These are phyloP conservation scores for Caenorhabditis sp. DNA, from an alignment of 2,888 invertebrate species.

Conservation along the genomic window DNA sequence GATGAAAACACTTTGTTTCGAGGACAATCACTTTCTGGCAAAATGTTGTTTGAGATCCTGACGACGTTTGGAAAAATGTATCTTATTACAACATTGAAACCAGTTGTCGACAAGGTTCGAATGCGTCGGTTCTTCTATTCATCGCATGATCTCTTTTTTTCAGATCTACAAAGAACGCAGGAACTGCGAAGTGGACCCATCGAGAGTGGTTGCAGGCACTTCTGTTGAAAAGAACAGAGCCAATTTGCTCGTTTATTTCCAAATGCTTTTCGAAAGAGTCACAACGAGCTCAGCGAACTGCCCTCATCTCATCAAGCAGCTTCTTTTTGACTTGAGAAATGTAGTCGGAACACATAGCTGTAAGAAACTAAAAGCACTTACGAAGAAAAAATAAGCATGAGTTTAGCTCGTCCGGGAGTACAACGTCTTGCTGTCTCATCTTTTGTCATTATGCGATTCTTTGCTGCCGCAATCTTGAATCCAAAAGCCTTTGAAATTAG, in stretches of 20 bases:
- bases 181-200: constrained; percentile 82
- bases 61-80: constrained; percentile 80
- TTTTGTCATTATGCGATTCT: constrained; percentile 82
- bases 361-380: background rate
- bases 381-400: background rate
- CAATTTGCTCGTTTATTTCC: constrained; percentile 78
- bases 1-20: constrained; percentile 83
- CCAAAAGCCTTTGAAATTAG: constrained; percentile 81
- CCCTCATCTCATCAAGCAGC: constrained; percentile 76
- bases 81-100: constrained; percentile 78
- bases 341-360: constrained; percentile 74
- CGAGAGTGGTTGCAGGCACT: constrained; percentile 64
- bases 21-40: constrained; percentile 79
- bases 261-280: constrained; percentile 77
- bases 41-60: constrained; percentile 81
- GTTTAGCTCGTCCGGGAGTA: constrained; percentile 70
- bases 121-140: background rate
- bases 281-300: constrained; percentile 77
- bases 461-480: constrained; percentile 81
- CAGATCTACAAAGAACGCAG: constrained; percentile 81
- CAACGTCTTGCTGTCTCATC: constrained; percentile 80
- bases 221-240: constrained; percentile 59
- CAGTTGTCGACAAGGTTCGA: constrained; percentile 79
- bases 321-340: constrained; percentile 78
- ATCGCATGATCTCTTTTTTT: constrained; percentile 5